phyloP scores from a whole-genome alignment of 35 echinoderm and acorn worm species.

The Strongylocentrotus purpuratus region DNA sequence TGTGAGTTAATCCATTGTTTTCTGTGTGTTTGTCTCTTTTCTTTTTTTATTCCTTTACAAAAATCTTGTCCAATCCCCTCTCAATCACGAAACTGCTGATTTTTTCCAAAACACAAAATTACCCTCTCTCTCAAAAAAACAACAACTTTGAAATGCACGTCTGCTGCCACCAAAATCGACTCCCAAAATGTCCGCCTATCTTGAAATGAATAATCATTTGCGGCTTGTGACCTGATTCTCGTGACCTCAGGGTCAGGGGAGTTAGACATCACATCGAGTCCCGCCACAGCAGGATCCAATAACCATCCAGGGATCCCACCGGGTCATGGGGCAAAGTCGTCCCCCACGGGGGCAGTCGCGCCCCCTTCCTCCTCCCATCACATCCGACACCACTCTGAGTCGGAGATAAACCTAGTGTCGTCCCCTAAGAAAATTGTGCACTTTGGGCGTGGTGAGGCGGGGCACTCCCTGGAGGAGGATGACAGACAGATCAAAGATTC shows the following conservation, averaged over 20 bases:
- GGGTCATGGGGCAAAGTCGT: slow-evolving; percentile 25
- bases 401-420: slow-evolving; percentile 63
- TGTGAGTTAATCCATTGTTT: slow-evolving; percentile 34
- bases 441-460: slow-evolving; percentile 78
- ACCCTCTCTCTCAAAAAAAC: background rate
- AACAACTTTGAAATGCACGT: background rate
- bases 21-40: slow-evolving; percentile 24
- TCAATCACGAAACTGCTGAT: background rate
- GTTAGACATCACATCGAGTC: slow-evolving; percentile 63
- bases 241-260: slow-evolving; percentile 67
- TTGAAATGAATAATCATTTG: background rate
- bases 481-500: slow-evolving; percentile 98
- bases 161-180: background rate
- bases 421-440: slow-evolving; percentile 81
- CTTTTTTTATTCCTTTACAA: slow-evolving; percentile 35
- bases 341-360: slow-evolving; percentile 22
- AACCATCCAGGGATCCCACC: slow-evolving; percentile 21
- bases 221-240: background rate
- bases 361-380: background rate
- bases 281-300: slow-evolving; percentile 30
- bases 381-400: slow-evolving; percentile 72
- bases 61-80: background rate
- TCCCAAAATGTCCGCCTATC: background rate
- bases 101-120: slow-evolving; percentile 40
- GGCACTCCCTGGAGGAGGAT: slow-evolving; percentile 86